Conservation (phyloP, 2,797 vertebrate species). For the Diglossa cyanea region DNA sequence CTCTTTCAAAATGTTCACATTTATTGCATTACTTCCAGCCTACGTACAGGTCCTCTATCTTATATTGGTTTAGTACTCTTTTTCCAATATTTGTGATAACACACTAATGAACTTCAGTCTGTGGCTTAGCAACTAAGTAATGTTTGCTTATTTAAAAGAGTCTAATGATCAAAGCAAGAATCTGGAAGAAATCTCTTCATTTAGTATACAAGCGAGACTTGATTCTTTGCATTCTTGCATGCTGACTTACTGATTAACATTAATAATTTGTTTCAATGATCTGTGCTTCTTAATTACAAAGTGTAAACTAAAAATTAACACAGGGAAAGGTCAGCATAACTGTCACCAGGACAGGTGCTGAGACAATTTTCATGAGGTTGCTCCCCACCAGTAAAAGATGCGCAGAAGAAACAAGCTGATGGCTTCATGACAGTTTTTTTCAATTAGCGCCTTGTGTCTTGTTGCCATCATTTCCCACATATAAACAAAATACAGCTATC, state of each 20-base stretch:
- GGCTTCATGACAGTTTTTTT: not conserved
- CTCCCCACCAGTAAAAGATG: not conserved
- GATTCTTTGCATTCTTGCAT: slow-evolving; percentile 25
- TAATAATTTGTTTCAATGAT: not conserved
- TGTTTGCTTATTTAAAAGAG: slow-evolving; percentile 49
- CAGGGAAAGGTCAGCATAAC: not conserved
- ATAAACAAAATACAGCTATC: not conserved
- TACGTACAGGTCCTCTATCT: slow-evolving; percentile 5
- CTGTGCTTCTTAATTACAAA: not conserved
- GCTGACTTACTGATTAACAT: slow-evolving; percentile 6
- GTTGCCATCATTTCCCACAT: not conserved
- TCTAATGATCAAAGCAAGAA: slow-evolving; percentile 55
- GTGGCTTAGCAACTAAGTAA: slow-evolving; percentile 59
- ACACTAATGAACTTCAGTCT: slow-evolving; percentile 44
- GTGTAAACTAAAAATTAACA: not conserved
- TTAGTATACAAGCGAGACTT: slow-evolving; percentile 1
- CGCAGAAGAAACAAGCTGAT: not conserved
- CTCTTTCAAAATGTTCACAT: not conserved
- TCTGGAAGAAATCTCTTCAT: slow-evolving; percentile 46
- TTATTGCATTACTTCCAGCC: slow-evolving; percentile 53
- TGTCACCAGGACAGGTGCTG: not conserved
- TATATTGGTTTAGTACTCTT: slow-evolving; percentile 45
- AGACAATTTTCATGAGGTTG: not conserved
- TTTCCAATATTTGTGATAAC: slow-evolving; percentile 49
- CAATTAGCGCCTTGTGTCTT: not conserved